phyloP scores from a whole-genome alignment of 2,888 invertebrate species.

The Protodeltote pygarga region DNA sequence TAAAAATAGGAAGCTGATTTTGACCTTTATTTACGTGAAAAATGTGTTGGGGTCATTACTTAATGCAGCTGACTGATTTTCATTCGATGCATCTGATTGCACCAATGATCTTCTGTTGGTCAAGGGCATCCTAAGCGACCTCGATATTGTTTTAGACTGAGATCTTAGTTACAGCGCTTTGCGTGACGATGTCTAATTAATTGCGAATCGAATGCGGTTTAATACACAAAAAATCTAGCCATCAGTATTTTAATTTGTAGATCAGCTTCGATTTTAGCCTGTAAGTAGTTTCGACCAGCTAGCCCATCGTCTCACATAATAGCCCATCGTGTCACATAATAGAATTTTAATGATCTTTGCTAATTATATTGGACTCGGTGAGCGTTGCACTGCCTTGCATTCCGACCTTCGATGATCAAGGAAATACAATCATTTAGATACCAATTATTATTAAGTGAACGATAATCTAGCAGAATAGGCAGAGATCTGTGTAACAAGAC shows the following conservation, averaged over 20 bases:
- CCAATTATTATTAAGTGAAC: conserved; percentile 72
- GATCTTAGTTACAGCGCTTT: conserved; percentile 61
- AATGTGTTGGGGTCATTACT: too few species aligned
- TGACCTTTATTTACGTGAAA: conserved; percentile 10
- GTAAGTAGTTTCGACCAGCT: conserved; percentile 16
- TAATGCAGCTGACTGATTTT: too few species aligned
- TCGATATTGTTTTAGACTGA: conserved; percentile 66
- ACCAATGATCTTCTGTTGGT: conserved; percentile 69
- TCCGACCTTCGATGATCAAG: conserved; percentile 81
- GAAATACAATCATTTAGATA: conserved; percentile 78
- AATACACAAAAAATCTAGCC: conserved; percentile 29
- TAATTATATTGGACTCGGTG: conserved; percentile 62
- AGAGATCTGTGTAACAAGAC: conserved; percentile 63
- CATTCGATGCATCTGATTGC: conserved; percentile 64
- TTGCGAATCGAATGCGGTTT: conserved; percentile 38
- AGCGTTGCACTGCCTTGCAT: conserved; percentile 72
- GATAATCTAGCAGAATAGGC: conserved; percentile 68
- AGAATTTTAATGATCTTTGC: conserved; percentile 60
- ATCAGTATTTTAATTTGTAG: conserved; percentile 11
- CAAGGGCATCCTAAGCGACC: conserved; percentile 71
- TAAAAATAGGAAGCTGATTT: conserved; percentile 36
- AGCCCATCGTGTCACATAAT: conserved; percentile 53
- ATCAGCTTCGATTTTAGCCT: conserved; percentile 10
- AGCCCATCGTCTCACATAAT: too few species aligned
- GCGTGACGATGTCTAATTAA: conserved; percentile 66